Conservation (phyloP, 2,888 invertebrate species). For the Bursaphelenchus okinawaensis region DNA sequence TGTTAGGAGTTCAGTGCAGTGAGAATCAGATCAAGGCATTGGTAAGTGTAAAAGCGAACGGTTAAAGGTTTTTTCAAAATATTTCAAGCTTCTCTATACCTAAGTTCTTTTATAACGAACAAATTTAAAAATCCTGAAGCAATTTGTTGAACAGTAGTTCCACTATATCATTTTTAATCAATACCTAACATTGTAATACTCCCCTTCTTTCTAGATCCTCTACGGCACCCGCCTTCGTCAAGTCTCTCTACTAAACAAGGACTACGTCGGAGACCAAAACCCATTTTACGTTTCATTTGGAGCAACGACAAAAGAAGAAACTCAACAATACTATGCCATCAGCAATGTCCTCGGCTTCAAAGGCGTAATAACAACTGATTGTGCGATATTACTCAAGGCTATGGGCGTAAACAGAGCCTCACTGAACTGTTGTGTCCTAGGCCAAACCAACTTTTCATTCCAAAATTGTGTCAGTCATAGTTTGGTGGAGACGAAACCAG, state of each 20-base stretch:
- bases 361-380: conserved; percentile 28
- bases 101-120: too few relatives aligned
- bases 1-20: conserved; percentile 14
- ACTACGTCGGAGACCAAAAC: conserved; percentile 7
- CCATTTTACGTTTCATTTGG: conserved; percentile 17
- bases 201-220: conserved; percentile 15
- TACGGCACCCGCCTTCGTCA: conserved; percentile 12
- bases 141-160: too few relatives aligned
- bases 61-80: background rate
- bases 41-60: background rate
- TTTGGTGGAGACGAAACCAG: conserved; percentile 7
- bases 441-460: conserved; percentile 18
- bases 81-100: background rate
- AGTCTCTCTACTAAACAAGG: conserved; percentile 3
- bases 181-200: background rate
- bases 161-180: too few relatives aligned
- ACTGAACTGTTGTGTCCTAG: conserved; percentile 26
- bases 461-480: conserved; percentile 10
- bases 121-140: too few relatives aligned
- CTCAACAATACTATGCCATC: conserved; percentile 15
- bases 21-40: conserved; percentile 6
- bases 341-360: conserved; percentile 31
- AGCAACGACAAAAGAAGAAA: background rate
- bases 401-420: conserved; percentile 35
- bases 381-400: conserved; percentile 27